Evolutionary conservation across 2,797 vertebrate genomes (phyloP).

Genomic region (Pagetopsis macropterus): DNA sequence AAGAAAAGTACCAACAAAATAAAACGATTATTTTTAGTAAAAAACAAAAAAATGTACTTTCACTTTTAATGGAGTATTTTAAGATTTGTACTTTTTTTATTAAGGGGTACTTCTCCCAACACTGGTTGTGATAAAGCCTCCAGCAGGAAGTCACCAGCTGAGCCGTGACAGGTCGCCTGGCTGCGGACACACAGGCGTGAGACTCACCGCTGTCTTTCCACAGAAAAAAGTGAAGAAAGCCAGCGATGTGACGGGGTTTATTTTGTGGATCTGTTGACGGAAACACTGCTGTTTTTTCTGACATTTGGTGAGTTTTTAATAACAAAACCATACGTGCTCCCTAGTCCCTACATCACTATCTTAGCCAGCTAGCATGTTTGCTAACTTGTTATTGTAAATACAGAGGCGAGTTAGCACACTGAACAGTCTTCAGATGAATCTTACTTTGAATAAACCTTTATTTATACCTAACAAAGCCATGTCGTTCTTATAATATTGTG

Average conservation of each 20-base stretch:
- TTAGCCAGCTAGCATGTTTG: conserved; percentile 49
- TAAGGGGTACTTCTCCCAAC: too few species aligned
- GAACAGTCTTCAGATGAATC: neutral
- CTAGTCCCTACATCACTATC: neutral
- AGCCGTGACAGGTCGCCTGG: conserved; percentile 28
- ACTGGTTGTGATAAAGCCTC: neutral
- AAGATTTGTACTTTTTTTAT: too few species aligned
- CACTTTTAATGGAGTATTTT: too few species aligned
- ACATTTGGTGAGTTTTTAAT: conserved; percentile 36
- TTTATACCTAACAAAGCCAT: neutral
- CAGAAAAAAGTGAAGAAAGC: neutral
- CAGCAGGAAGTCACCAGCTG: conserved; percentile 68
- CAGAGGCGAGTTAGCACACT: neutral
- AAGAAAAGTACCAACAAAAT: too few species aligned
- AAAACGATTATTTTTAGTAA: too few species aligned
- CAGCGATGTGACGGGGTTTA: neutral
- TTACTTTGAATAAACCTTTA: neutral
- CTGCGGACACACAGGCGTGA: neutral
- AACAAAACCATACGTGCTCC: neutral
- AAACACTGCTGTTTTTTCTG: neutral
- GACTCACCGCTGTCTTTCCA: conserved; percentile 3
- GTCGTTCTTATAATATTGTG: fast-evolving
- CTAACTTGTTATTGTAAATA: conserved; percentile 7
- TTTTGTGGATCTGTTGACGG: neutral
- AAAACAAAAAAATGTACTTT: too few species aligned